A percentile compares a stretch with the other conserved stretches of the same genome.
Evolutionary conservation across 2,113 vertebrate species (phyloP).

Genomic region (Mustelus asterias): DNA sequence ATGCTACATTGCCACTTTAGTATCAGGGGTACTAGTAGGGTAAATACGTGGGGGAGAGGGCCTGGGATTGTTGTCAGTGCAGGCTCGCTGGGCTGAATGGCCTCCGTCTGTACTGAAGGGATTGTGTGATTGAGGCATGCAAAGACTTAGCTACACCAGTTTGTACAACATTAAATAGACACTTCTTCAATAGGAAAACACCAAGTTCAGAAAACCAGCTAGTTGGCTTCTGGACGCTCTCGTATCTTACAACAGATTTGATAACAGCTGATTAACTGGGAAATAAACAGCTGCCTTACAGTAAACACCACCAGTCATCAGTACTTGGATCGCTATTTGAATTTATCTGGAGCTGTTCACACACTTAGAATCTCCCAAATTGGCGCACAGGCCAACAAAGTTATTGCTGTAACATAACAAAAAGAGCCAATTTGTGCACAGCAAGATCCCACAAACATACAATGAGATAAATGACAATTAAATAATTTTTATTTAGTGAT

Average conservation of each 20-base stretch:
- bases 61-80: no score
- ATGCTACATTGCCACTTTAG: no score
- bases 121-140: neutral
- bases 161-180: neutral
- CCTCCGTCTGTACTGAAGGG: no score
- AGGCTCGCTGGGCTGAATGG: no score
- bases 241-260: neutral
- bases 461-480: neutral
- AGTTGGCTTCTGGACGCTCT: neutral
- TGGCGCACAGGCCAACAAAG: neutral
- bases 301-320: neutral
- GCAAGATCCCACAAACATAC: neutral
- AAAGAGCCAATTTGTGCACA: neutral
- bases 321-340: neutral
- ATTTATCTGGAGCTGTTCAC: neutral
- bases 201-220: neutral
- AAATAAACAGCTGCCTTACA: neutral
- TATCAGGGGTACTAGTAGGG: no score
- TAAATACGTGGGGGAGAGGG: no score
- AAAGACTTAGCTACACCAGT: neutral
- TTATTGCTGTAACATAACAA: neutral
- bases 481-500: neutral
- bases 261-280: neutral
- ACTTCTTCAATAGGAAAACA: neutral
- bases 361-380: neutral